These are phyloP conservation scores for Melanotaenia trifasciata DNA, from an alignment of 2,797 vertebrate species.

Conservation along the genomic window DNA sequence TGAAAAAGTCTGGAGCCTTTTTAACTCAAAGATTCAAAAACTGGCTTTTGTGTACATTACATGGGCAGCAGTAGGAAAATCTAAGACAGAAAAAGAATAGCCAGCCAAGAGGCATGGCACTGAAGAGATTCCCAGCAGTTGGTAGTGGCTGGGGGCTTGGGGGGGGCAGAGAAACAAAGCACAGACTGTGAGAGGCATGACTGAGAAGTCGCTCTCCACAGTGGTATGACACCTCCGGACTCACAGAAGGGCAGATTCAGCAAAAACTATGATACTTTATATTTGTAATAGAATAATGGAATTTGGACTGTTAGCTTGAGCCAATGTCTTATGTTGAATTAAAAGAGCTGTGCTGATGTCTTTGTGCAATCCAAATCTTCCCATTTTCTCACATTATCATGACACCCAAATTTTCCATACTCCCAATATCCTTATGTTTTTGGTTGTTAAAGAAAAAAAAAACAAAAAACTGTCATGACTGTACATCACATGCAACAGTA, in stretches of 20 bases:
- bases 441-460: conserved; percentile 1
- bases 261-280: conserved; percentile 36
- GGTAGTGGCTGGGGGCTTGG: conserved; percentile 3
- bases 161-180: conserved; percentile 26
- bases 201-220: conserved; percentile 54
- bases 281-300: conserved; percentile 38
- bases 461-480: not conserved
- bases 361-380: not conserved
- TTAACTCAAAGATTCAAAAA: conserved; percentile 33
- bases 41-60: conserved; percentile 19
- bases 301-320: conserved; percentile 25
- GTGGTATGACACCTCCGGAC: conserved; percentile 25
- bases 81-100: conserved; percentile 38
- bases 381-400: not conserved
- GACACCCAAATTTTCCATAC: not conserved
- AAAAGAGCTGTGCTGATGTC: not conserved
- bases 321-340: not conserved
- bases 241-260: conserved; percentile 44
- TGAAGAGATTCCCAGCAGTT: conserved; percentile 58
- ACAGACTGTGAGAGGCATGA: conserved; percentile 48
- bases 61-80: conserved; percentile 34
- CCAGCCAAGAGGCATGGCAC: conserved; percentile 45
- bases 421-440: not conserved
- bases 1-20: conserved; percentile 2
- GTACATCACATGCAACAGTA: not conserved